These are phyloP conservation scores for Melipona quadrifasciata DNA, from an alignment of 1,140 invertebrate species.

Conservation along the genomic window DNA sequence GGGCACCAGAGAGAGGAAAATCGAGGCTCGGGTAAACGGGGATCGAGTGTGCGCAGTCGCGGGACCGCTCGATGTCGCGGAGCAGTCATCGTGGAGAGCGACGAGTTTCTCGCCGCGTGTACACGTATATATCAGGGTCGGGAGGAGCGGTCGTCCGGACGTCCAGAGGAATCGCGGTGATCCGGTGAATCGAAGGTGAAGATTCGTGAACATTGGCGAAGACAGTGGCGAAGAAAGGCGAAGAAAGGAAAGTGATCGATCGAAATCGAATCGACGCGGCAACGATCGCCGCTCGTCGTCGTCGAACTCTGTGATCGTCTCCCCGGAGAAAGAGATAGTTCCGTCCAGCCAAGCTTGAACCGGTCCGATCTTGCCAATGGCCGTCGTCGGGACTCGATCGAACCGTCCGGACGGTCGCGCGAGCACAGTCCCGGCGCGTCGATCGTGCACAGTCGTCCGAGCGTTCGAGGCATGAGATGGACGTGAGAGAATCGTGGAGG, in stretches of 20 bases:
- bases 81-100: conserved; percentile 53
- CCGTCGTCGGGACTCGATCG: background rate
- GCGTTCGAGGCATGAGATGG: background rate
- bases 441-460: background rate
- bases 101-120: conserved; percentile 62
- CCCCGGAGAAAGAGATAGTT: background rate
- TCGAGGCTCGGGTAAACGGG: conserved; percentile 48
- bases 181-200: conserved; percentile 2
- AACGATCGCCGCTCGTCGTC: background rate
- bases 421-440: background rate
- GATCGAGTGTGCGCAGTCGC: conserved; percentile 57
- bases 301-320: background rate
- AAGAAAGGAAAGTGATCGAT: background rate
- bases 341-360: background rate
- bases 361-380: background rate
- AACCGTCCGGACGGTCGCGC: no score
- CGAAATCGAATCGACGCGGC: background rate
- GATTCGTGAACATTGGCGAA: background rate
- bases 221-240: background rate
- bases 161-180: conserved; percentile 40
- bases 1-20: conserved; percentile 40
- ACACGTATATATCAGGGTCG: conserved; percentile 52
- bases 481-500: background rate
- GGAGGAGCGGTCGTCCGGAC: conserved; percentile 24
- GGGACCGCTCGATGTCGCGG: conserved; percentile 63